Conservation (phyloP, 2,797 vertebrate species). For the Pteropus rufus region DNA sequence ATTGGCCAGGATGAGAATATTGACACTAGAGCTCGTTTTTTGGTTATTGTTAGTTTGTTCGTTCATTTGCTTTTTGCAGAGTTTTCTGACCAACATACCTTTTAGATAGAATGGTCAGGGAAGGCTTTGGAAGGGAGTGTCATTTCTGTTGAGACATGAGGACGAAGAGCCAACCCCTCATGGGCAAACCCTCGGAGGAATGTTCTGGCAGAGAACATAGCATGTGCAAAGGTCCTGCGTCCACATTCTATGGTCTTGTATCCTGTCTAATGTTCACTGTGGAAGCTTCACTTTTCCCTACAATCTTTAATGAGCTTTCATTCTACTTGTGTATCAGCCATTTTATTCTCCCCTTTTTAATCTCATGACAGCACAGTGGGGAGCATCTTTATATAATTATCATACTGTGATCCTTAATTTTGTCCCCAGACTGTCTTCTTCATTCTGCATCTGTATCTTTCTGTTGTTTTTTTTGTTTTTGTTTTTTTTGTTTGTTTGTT, state of each 20-base stretch:
- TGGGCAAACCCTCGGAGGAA: rapidly evolving
- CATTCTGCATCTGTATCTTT: no score
- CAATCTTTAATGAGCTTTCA: neutral
- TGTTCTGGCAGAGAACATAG: neutral
- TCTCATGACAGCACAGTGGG: neutral
- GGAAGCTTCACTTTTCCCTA: neutral
- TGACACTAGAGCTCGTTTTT: neutral
- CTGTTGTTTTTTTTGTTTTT: no score
- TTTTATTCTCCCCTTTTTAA: neutral
- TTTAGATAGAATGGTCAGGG: neutral
- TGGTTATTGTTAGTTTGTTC: neutral
- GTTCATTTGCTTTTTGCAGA: neutral
- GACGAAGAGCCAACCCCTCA: neutral
- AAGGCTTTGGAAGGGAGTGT: neutral
- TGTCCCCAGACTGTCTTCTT: neutral
- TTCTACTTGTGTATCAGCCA: neutral
- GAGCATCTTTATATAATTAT: no score
- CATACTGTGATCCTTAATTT: neutral
- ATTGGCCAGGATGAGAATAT: neutral
- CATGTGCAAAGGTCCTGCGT: neutral
- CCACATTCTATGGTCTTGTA: neutral
- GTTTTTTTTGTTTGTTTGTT: no score
- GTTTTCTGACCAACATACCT: neutral
- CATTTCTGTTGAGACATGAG: neutral
- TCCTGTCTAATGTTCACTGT: neutral